A percentile compares a stretch with the other conserved stretches of the same genome.
These are phyloP conservation scores for Sorex maritimensis DNA, from an alignment of 2,797 vertebrate genomes.

Conservation along the genomic window DNA sequence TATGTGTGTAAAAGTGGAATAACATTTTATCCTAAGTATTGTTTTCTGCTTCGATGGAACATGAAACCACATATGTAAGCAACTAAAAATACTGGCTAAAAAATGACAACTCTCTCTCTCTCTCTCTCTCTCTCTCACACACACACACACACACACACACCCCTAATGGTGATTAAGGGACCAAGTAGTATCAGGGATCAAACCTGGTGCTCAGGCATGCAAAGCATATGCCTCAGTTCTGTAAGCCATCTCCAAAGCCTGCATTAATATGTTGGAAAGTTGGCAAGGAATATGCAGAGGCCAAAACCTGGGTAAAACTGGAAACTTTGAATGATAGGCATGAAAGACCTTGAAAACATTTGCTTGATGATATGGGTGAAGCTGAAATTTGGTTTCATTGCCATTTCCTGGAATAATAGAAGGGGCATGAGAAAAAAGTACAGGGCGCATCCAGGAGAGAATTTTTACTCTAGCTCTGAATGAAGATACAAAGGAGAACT, in stretches of 20 bases:
- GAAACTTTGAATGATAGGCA: not conserved
- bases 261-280: not conserved
- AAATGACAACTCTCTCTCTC: slow-evolving; percentile 14
- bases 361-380: not conserved
- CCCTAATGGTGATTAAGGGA: too few relatives aligned
- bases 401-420: not conserved
- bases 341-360: slow-evolving; percentile 35
- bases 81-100: slow-evolving; percentile 46
- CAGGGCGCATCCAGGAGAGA: not conserved
- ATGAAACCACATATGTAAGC: not conserved
- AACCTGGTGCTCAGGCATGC: too few relatives aligned
- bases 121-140: too few relatives aligned
- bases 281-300: not conserved
- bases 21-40: not conserved
- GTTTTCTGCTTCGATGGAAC: slow-evolving; percentile 36
- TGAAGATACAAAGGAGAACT: slow-evolving; percentile 18
- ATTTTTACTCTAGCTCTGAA: slow-evolving; percentile 34
- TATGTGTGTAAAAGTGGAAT: not conserved
- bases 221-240: too few relatives aligned
- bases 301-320: not conserved
- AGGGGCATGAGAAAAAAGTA: not conserved
- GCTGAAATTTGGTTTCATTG: slow-evolving; percentile 37
- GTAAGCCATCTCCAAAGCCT: too few relatives aligned
- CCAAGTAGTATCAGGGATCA: too few relatives aligned
- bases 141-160: too few relatives aligned